Base-by-base conservation (phyloP, 2,113 vertebrate species). In the Excalfactoria chinensis region DNA sequence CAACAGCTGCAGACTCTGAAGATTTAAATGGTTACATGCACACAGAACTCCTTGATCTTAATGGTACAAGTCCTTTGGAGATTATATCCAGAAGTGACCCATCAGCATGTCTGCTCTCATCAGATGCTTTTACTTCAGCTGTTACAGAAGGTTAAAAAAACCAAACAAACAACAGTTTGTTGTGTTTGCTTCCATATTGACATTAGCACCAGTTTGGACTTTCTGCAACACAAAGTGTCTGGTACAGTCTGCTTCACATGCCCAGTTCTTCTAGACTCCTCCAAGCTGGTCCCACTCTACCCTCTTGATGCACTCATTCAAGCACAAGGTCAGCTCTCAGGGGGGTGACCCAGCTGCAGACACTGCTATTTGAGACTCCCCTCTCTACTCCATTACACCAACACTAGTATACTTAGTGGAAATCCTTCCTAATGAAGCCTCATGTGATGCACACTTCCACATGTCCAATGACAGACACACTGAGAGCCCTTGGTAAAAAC, bases 1-100 rank as follows among this genome's bases (percentile, higher is more conserved):
- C 49, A 87, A 62, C 63, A 94, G 78, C 74, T 89, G 78, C 63
- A 90, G 84, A 63, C 94, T 82, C 79, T 91, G 81, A 89, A 89
- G 88, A 77, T 53, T 59, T 66, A 73, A 83, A 70, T 1, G 7
- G 86, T 76, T 83, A 77, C 25, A 84, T 20, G 30, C 43, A 85
- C 51, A 85, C 7, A 79, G 16, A 88, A 58, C 92, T 73, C 72
- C 56, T 78, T 84, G 58, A 96, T 90, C 94, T 78, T 78, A 79
- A 90, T 46, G 70, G 68, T 73, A 55, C 84, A 89, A 80, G 60
- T 64, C 64, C 78, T 89, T 64, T 89, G 74, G 75, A 90, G 84
- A 93, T 80, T 63, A 79, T 59, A 87, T 48, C 44, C 62, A 72
- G 14, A 44, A 82, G 84, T 14, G 62, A 40, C 74, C 55, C 53